These are phyloP conservation scores for Ochotona curzoniae DNA, from an alignment of 2,113 vertebrate genomes.

Conservation along the genomic window DNA sequence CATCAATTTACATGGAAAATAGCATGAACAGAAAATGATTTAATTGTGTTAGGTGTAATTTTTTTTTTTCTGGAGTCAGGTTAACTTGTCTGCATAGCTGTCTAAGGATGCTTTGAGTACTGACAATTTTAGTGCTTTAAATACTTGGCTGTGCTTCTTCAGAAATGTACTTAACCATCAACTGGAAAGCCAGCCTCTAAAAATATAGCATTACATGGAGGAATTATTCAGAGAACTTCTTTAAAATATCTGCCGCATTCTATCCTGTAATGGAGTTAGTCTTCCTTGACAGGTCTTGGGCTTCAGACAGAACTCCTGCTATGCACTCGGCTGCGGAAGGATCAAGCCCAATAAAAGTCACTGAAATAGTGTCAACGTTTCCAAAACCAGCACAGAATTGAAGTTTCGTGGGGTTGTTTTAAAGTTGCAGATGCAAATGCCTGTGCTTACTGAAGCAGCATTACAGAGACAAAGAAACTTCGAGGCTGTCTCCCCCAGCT, in stretches of 20 bases:
- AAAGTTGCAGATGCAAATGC: neutral
- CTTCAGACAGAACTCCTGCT: constrained; percentile 37
- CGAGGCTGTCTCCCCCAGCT: neutral
- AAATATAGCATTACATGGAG: constrained; percentile 43
- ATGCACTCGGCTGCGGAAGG: constrained; percentile 46
- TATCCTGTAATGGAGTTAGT: constrained; percentile 62
- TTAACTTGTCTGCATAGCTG: constrained; percentile 31
- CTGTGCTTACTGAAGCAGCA: neutral
- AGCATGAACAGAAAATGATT: neutral
- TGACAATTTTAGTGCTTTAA: constrained; percentile 2
- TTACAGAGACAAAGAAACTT: neutral
- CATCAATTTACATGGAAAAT: neutral
- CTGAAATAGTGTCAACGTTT: constrained; percentile 34
- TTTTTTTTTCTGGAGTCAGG: constrained; percentile 39
- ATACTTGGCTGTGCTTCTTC: constrained; percentile 13
- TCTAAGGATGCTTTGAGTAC: constrained; percentile 16
- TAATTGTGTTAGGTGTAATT: neutral
- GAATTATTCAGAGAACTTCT: constrained; percentile 70
- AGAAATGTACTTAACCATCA: constrained; percentile 63
- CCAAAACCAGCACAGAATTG: constrained; percentile 27
- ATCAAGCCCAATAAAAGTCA: constrained; percentile 62
- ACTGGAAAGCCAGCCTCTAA: constrained; percentile 62
- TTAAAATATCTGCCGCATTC: constrained; percentile 34
- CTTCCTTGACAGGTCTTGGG: constrained; percentile 70
- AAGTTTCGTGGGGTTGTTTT: constrained; percentile 54